Evolutionary conservation across 1,140 invertebrate genomes (phyloP).

Genomic region (Atta colombica): DNA sequence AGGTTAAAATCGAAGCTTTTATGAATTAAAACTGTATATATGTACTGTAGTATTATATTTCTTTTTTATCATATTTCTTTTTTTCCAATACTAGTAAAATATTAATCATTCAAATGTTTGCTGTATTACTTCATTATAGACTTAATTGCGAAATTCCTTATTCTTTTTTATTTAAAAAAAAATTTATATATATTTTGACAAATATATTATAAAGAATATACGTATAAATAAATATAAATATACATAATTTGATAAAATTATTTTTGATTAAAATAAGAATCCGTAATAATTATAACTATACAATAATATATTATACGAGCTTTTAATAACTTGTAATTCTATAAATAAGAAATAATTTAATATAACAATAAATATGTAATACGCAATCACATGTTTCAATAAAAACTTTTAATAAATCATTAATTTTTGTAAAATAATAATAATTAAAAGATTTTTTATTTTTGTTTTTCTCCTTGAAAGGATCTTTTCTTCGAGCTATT

Average conservation of each 20-base stretch:
- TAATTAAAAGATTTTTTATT: not conserved
- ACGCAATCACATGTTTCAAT: not conserved
- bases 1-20: not conserved
- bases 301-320: not conserved
- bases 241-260: not conserved
- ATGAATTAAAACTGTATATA: not conserved
- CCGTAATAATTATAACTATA: not conserved
- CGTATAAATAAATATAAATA: not conserved
- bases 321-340: not conserved
- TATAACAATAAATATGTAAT: conserved; percentile 1
- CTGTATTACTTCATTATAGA: not conserved
- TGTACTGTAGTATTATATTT: not conserved
- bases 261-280: not conserved
- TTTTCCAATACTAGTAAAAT: not conserved
- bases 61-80: not conserved
- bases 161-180: not conserved
- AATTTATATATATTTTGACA: not conserved
- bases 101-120: not conserved
- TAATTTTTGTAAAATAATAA: not conserved
- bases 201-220: not conserved
- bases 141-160: not conserved
- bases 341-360: not conserved
- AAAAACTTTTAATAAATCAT: not conserved
- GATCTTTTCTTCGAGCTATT: not conserved
- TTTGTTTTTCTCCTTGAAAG: not conserved